A percentile compares a stretch with the other conserved stretches of the same genome.
These are phyloP conservation scores for Leptatherina wallacei DNA, from an alignment of 2,797 vertebrate species.

Conservation along the genomic window DNA sequence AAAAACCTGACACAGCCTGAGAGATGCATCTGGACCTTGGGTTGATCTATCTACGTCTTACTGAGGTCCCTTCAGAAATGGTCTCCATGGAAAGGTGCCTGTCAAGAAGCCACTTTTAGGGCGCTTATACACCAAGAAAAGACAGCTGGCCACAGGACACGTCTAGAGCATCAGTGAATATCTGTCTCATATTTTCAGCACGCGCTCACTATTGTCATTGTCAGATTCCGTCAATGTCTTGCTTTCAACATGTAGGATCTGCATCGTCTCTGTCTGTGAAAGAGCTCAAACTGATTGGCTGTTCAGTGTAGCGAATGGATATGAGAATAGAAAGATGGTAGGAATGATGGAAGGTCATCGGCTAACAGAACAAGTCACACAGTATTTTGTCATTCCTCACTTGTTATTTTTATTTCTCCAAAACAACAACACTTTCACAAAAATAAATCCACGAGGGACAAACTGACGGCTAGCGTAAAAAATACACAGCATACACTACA, in stretches of 20 bases:
- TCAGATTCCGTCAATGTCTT: neutral
- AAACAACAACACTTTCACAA: neutral
- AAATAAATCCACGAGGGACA: no score
- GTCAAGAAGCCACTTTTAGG: neutral
- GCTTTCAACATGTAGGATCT: no score
- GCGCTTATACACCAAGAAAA: neutral
- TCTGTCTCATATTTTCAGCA: neutral
- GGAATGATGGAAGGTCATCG: neutral
- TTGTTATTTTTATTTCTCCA: neutral
- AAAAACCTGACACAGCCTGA: no score
- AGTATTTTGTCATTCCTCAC: neutral
- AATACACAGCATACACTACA: neutral
- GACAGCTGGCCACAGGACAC: neutral
- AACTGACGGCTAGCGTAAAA: no score
- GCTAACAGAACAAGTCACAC: neutral
- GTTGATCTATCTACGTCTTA: no score
- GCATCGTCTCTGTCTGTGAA: neutral
- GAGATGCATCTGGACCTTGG: no score
- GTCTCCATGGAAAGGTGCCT: no score
- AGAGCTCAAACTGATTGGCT: no score
- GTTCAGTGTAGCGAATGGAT: neutral
- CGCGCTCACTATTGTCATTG: neutral
- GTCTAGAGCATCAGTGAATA: neutral
- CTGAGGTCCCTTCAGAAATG: no score
- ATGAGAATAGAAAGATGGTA: neutral